Conservation (phyloP, 2,797 vertebrate genomes). For the Euphonia xanthogaster region DNA sequence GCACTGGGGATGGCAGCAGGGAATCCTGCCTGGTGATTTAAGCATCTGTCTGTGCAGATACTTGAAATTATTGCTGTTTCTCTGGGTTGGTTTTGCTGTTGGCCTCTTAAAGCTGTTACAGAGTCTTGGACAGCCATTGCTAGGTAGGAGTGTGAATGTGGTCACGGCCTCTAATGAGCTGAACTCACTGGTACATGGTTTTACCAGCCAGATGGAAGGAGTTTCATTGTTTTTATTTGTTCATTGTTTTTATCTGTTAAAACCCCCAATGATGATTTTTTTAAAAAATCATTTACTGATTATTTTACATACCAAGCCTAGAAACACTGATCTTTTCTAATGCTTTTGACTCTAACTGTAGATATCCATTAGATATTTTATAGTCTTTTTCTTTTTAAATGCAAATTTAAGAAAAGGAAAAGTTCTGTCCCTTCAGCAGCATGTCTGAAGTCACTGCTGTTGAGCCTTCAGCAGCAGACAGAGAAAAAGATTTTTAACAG, state of each 20-base stretch:
- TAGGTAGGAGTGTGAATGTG: background rate
- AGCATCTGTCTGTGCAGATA: background rate
- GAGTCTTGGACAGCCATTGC: background rate
- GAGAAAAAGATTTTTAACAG: background rate
- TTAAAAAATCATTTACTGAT: background rate
- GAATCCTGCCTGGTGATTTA: background rate
- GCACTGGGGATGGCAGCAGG: background rate
- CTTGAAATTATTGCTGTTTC: background rate
- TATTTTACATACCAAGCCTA: background rate
- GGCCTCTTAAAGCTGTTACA: background rate
- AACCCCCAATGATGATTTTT: background rate
- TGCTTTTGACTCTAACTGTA: background rate
- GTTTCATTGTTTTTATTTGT: background rate
- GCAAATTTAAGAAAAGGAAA: background rate
- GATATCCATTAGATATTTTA: background rate
- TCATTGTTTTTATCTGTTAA: background rate
- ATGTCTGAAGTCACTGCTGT: conserved; percentile 4
- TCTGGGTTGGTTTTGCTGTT: background rate
- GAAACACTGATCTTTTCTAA: background rate
- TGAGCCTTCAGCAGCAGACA: background rate
- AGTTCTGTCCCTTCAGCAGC: background rate
- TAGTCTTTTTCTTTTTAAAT: background rate
- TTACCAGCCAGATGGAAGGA: background rate
- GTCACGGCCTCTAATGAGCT: background rate
- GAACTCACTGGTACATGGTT: background rate